Evolutionary conservation across 1,140 invertebrate species (phyloP).

Genomic region (Plectrocnemia conspersa): DNA sequence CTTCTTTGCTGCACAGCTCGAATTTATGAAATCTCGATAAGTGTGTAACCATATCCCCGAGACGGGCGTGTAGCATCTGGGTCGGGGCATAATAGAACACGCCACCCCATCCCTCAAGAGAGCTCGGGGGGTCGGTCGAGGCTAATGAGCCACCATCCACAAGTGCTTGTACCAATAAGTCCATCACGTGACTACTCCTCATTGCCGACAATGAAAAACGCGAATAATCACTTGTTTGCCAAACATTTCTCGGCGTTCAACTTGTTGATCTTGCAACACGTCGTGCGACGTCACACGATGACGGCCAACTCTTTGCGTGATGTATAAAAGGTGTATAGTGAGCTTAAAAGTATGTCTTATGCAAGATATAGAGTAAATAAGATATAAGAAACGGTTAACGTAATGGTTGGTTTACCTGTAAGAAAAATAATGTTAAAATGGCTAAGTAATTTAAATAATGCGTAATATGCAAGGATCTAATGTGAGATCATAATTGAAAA

Average conservation of each 20-base stretch:
- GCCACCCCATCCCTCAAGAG: conserved; percentile 9
- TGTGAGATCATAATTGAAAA: too few relatives aligned
- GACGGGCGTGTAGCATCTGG: not conserved
- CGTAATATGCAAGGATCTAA: too few relatives aligned
- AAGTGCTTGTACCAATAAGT: conserved; percentile 10
- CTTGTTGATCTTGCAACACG: conserved; percentile 19
- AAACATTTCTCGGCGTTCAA: conserved; percentile 19
- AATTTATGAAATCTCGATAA: conserved; percentile 10
- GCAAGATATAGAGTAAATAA: too few relatives aligned
- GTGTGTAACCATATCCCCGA: conserved; percentile 6
- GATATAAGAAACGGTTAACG: too few relatives aligned
- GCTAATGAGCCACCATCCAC: conserved; percentile 13
- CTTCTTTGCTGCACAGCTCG: conserved; percentile 1
- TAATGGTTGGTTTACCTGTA: too few relatives aligned
- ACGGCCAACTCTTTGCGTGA: not conserved
- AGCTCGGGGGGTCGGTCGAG: not conserved
- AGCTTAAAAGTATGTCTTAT: too few relatives aligned
- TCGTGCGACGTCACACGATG: conserved; percentile 9
- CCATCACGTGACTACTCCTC: conserved; percentile 24
- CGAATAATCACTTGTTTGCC: conserved; percentile 26
- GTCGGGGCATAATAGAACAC: conserved; percentile 1
- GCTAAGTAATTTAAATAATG: too few relatives aligned
- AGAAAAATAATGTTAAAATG: too few relatives aligned
- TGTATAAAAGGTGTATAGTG: too few relatives aligned
- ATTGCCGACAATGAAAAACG: conserved; percentile 26